A percentile compares a stretch with the other conserved stretches of the same genome.
Conservation (phyloP, 2,888 invertebrate genomes). For the Sepioteuthis lessoniana region DNA sequence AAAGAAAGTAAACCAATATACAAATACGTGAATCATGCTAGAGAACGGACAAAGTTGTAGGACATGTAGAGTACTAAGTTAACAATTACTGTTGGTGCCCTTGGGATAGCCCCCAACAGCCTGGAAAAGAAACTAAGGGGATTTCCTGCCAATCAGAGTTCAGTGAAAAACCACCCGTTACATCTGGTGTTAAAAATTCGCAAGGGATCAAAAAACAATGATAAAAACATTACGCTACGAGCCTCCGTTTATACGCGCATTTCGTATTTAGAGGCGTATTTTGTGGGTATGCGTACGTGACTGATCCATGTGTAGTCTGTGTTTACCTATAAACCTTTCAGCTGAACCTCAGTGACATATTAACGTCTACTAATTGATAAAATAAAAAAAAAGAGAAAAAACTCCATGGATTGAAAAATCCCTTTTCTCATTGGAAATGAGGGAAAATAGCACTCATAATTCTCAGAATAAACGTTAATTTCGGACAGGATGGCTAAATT, state of each 20-base stretch:
- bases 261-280: background rate
- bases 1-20: no score
- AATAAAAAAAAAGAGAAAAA: background rate
- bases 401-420: background rate
- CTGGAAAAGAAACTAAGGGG: no score
- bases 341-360: background rate
- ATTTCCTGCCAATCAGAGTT: no score
- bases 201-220: no score
- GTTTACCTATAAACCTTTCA: background rate
- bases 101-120: no score
- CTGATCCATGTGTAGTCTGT: background rate
- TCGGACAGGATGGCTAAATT: background rate
- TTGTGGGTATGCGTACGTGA: background rate
- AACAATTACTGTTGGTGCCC: no score
- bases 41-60: no score
- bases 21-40: no score
- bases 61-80: no score
- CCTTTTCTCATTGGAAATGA: background rate
- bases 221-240: no score
- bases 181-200: no score
- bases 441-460: background rate
- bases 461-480: background rate
- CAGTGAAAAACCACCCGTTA: no score
- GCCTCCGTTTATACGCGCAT: background rate
- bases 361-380: background rate